A percentile compares a stretch with the other conserved stretches of the same genome.
phyloP scores from a whole-genome alignment of 2,113 vertebrate genomes.

The Puffinus mauretanicus region DNA sequence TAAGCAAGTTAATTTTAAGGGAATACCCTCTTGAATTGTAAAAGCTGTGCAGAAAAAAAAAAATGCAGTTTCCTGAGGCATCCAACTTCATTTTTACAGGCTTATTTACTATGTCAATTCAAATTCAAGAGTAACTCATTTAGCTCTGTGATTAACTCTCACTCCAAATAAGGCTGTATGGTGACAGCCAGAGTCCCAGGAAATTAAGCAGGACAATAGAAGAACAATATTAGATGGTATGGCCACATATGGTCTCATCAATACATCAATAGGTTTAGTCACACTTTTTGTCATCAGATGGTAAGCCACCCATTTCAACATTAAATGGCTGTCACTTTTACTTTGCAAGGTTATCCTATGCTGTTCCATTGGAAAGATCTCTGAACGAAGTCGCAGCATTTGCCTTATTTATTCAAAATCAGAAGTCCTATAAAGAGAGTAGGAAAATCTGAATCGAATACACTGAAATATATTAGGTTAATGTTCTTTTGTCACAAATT shows the following conservation, averaged over 20 bases:
- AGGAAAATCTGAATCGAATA: neutral
- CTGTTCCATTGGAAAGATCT: neutral
- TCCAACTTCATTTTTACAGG: neutral
- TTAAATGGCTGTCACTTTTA: constrained; percentile 26
- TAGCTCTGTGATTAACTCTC: neutral
- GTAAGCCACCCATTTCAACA: constrained; percentile 9
- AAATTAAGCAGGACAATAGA: constrained; percentile 27
- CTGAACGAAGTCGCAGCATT: neutral
- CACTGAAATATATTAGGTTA: neutral
- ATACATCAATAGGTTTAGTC: constrained; percentile 45
- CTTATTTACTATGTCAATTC: neutral
- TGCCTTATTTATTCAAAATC: neutral
- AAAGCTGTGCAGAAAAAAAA: neutral
- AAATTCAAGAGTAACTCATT: neutral
- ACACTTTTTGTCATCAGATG: constrained; percentile 1
- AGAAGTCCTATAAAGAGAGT: neutral
- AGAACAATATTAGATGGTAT: neutral
- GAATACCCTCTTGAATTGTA: neutral
- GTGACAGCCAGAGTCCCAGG: neutral
- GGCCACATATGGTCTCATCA: neutral
- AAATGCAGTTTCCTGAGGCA: neutral
- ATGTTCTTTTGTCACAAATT: neutral
- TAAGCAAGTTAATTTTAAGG: neutral
- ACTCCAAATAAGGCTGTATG: neutral
- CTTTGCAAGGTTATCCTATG: neutral